Conservation (phyloP, 2,888 invertebrate genomes). For the Taphrorychus bicolor region DNA sequence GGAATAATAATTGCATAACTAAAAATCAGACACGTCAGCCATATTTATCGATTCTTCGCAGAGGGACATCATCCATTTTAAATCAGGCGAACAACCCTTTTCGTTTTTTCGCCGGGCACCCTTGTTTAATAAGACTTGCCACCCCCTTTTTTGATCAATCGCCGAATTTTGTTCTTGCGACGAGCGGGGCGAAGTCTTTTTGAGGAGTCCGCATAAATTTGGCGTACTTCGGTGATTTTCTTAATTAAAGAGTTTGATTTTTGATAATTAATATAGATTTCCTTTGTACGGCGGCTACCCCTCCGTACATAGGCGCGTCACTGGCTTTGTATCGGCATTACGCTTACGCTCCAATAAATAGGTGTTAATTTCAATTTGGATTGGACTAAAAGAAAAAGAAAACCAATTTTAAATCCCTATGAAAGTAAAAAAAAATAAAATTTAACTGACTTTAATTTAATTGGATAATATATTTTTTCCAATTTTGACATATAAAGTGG, state of each 20-base stretch:
- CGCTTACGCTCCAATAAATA: too few relatives aligned
- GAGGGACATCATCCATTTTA: conserved; percentile 41
- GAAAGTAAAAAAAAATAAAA: too few relatives aligned
- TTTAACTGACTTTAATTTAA: too few relatives aligned
- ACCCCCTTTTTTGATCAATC: conserved; percentile 42
- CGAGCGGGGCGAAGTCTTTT: conserved; percentile 21
- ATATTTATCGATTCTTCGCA: conserved; percentile 40
- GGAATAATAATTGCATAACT: conserved; percentile 15
- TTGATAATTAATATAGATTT: conserved; percentile 40
- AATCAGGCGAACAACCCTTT: conserved; percentile 38
- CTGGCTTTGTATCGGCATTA: too few relatives aligned
- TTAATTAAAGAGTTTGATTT: conserved; percentile 42
- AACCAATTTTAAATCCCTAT: too few relatives aligned
- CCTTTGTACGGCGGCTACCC: conserved; percentile 8
- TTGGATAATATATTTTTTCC: too few relatives aligned
- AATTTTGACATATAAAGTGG: too few relatives aligned
- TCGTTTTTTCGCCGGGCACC: conserved; percentile 38
- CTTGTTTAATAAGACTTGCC: conserved; percentile 40
- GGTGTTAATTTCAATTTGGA: too few relatives aligned
- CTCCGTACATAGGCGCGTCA: too few relatives aligned
- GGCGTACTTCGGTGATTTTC: conserved; percentile 35
- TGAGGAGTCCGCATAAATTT: conserved; percentile 38
- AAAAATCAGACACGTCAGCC: conserved; percentile 34
- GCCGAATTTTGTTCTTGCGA: conserved; percentile 30
- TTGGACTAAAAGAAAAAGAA: too few relatives aligned